These are phyloP conservation scores for Microplitis demolitor DNA, from an alignment of 1,140 invertebrate genomes.

Conservation along the genomic window DNA sequence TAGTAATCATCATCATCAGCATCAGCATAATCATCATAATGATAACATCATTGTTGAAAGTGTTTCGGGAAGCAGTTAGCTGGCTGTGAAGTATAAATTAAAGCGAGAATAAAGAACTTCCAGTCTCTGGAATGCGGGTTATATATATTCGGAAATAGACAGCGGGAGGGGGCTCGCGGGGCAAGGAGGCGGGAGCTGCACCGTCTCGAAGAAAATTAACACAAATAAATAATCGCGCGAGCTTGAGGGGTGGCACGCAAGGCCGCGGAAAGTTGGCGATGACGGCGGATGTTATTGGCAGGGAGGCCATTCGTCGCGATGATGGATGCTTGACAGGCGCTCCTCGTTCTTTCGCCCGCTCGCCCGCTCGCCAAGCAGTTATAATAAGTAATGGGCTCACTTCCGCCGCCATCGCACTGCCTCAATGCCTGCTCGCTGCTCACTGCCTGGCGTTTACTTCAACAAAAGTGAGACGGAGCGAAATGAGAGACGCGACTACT, in stretches of 20 bases:
- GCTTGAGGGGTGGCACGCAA: slow-evolving; percentile 30
- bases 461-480: slow-evolving; percentile 12
- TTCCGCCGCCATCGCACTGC: slow-evolving; percentile 50
- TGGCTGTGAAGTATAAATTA: not conserved
- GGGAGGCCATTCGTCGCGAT: slow-evolving; percentile 60
- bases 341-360: slow-evolving; percentile 48
- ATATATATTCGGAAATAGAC: not conserved
- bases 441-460: slow-evolving; percentile 50
- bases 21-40: no score
- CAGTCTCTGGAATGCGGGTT: not conserved
- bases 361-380: slow-evolving; percentile 57
- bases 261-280: slow-evolving; percentile 58
- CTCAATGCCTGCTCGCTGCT: slow-evolving; percentile 47
- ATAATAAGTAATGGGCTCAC: slow-evolving; percentile 60
- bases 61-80: not conserved
- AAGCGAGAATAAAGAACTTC: not conserved
- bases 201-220: slow-evolving; percentile 27
- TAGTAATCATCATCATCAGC: not conserved
- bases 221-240: slow-evolving; percentile 28
- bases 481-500: slow-evolving; percentile 30
- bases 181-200: not conserved
- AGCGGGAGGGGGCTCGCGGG: not conserved
- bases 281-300: slow-evolving; percentile 63
- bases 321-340: slow-evolving; percentile 60
- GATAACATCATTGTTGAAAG: no score